Base-by-base conservation (phyloP, 2,113 vertebrate genomes). In the Cyanocitta stelleri region DNA sequence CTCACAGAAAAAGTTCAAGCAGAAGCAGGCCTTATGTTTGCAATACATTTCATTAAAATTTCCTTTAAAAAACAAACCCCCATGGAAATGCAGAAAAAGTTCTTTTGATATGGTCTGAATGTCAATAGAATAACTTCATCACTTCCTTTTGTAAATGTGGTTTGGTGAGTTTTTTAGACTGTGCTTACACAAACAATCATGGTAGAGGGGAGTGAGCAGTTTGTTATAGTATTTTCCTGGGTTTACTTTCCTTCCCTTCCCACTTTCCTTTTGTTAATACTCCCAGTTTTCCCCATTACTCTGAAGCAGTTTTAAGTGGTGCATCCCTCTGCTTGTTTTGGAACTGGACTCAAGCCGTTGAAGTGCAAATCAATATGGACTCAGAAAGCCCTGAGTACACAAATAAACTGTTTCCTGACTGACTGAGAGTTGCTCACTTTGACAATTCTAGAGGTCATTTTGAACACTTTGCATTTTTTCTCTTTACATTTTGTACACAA, bases 11-110 rank as follows among this genome's bases (percentile, higher is more conserved):
- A 79, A 62, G 62, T 46, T 68, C 55, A 80, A 68, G 55, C 66
- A 92, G 77, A 75, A 89, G 51, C 2, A 5, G 23, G 63, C 51
- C 58, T 90, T 69, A 68, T 68, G 71, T 89, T 76, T 85, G 58
- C 73, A 85, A 93, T 64, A 82, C 21, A 66, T 91, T 79, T 55
- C 30, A 91, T 59, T 89, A 91, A 58, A 51, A 78, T 55, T 95
- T 94, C 75, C 91, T 87, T 85, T 68, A 37, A 56, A 83, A 94
- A 92, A 68, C 22, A 91, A 89, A 35, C 13, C 2, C 9, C 24
- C 2, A 12, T n/a, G 29, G 81, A 89, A 92, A 95, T 30, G n/a
- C 32, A 94, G 69, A 61, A 93, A 64, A 87, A 66, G 14, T 43
- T 66, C 13, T 54, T 90, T 56, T 69, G 58, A 48, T 73, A 55